A percentile compares a stretch with the other conserved stretches of the same genome.
Evolutionary conservation across 2,797 vertebrate species (phyloP).

Genomic region (Spea hammondii): DNA sequence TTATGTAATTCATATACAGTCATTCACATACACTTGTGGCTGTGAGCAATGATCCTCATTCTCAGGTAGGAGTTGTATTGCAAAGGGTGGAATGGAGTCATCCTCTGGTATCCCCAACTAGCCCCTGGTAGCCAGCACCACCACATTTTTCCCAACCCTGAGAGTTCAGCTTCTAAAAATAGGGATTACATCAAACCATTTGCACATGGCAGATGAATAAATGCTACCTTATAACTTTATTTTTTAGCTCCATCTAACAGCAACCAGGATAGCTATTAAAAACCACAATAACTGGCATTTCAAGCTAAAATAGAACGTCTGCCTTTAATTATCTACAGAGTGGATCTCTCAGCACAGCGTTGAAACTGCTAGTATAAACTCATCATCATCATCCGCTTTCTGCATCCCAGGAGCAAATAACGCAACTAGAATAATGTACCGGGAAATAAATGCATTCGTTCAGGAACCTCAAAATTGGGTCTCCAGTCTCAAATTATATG

Average conservation of each 20-base stretch:
- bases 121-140: too few relatives aligned
- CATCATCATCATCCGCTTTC: slow-evolving; percentile 3
- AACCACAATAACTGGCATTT: slow-evolving; percentile 34
- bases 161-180: background rate
- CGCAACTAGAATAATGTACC: too few relatives aligned
- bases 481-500: too few relatives aligned
- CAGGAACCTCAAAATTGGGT: too few relatives aligned
- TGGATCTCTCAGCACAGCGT: background rate
- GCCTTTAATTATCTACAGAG: slow-evolving; percentile 42
- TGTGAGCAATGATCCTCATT: too few relatives aligned
- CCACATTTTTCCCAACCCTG: background rate
- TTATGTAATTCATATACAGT: too few relatives aligned
- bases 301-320: slow-evolving; percentile 34
- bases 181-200: slow-evolving; percentile 18
- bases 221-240: slow-evolving; percentile 6
- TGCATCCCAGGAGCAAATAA: background rate
- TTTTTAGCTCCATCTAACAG: slow-evolving; percentile 15
- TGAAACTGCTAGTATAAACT: background rate
- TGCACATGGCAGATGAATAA: slow-evolving; percentile 9
- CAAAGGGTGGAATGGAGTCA: too few relatives aligned
- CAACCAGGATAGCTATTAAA: slow-evolving; percentile 29
- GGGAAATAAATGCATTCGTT: too few relatives aligned
- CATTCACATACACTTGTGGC: too few relatives aligned
- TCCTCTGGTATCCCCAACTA: too few relatives aligned
- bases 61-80: too few relatives aligned